A percentile compares a stretch with the other conserved stretches of the same genome.
phyloP scores from a whole-genome alignment of 2,113 vertebrate genomes.

The Tringa solitaria region DNA sequence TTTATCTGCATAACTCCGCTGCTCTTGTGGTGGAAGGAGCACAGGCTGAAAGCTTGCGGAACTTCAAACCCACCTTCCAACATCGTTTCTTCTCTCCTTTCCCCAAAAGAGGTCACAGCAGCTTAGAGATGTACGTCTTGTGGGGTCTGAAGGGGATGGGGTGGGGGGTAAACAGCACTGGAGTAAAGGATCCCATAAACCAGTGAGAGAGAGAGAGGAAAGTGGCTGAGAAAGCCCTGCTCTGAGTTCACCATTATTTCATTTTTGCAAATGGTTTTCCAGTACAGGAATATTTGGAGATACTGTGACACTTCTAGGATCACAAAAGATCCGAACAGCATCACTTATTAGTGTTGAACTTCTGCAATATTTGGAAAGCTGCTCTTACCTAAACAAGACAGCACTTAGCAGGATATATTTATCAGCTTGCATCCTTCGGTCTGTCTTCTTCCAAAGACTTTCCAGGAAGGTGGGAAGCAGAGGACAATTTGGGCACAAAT shows the following conservation, averaged over 20 bases:
- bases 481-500: not conserved
- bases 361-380: not conserved
- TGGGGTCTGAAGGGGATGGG: not conserved
- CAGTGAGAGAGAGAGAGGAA: fast-evolving
- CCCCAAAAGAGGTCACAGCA: not conserved
- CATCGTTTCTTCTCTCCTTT: not conserved
- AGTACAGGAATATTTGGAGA: not conserved
- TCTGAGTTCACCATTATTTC: not conserved
- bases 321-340: not conserved
- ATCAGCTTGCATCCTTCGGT: not conserved
- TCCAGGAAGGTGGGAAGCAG: not conserved
- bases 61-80: not conserved
- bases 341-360: not conserved
- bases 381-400: fast-evolving
- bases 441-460: not conserved
- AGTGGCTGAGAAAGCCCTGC: fast-evolving
- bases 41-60: not conserved
- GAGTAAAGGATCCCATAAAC: not conserved
- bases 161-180: not conserved
- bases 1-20: not conserved
- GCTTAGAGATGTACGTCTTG: not conserved
- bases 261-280: not conserved
- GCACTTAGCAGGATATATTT: not conserved
- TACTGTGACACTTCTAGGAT: not conserved
- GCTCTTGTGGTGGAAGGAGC: not conserved